phyloP scores from a whole-genome alignment of 2,113 vertebrate species.

The Spea multiplicata region DNA sequence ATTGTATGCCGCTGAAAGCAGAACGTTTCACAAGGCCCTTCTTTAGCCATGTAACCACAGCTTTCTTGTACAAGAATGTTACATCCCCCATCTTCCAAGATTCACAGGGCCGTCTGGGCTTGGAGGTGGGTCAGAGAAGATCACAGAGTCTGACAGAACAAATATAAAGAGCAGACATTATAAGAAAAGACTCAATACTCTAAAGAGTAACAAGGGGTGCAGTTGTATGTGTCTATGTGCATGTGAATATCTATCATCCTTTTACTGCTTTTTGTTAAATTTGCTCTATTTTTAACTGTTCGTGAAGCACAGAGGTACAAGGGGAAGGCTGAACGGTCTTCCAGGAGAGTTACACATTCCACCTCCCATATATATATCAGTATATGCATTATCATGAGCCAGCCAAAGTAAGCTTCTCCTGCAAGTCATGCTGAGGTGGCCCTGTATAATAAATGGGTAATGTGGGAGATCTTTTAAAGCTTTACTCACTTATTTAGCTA shows the following conservation, averaged over 20 bases:
- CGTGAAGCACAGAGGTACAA: no score
- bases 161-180: slow-evolving; percentile 18
- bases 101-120: slow-evolving; percentile 27
- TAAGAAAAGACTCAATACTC: slow-evolving; percentile 9
- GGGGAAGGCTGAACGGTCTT: no score
- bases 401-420: no score
- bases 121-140: slow-evolving; percentile 27
- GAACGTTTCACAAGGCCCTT: background rate
- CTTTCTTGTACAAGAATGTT: slow-evolving; percentile 18
- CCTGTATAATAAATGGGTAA: no score
- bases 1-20: slow-evolving; percentile 11
- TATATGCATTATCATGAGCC: no score
- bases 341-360: no score
- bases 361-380: no score
- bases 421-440: no score
- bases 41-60: slow-evolving; percentile 7
- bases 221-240: slow-evolving; percentile 16
- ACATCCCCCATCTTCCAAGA: background rate
- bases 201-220: slow-evolving; percentile 25
- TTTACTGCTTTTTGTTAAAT: background rate
- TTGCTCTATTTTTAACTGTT: background rate
- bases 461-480: no score
- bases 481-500: no score
- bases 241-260: slow-evolving; percentile 20
- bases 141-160: slow-evolving; percentile 28